Evolutionary conservation across 2,888 invertebrate species (phyloP).

Genomic region (Cantharis flavilabris): DNA sequence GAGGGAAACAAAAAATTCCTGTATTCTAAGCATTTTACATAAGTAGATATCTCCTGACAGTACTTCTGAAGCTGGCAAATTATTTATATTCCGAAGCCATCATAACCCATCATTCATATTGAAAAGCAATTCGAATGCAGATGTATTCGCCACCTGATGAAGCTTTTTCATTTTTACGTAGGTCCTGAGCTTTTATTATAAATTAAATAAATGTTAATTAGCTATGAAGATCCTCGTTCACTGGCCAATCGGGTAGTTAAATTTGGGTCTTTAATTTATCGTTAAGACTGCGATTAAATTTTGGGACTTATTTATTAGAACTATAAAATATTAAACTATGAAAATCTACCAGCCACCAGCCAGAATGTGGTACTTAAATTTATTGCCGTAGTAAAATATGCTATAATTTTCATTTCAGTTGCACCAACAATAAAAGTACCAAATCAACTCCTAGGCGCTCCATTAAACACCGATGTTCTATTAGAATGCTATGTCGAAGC

Average conservation of each 20-base stretch:
- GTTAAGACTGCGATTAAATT: not conserved
- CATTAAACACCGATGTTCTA: conserved; percentile 82
- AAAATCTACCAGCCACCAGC: not conserved
- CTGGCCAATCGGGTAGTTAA: not conserved
- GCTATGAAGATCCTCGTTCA: not conserved
- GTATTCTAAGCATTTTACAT: not conserved
- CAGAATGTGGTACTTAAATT: not conserved
- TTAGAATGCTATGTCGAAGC: conserved; percentile 89
- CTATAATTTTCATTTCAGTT: conserved; percentile 62
- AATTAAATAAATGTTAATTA: not conserved
- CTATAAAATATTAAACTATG: not conserved
- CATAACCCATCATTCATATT: not conserved
- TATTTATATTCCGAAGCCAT: not conserved
- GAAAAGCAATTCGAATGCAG: not conserved
- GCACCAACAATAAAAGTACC: conserved; percentile 87
- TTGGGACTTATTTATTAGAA: not conserved
- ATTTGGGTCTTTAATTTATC: not conserved
- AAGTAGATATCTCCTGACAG: not conserved
- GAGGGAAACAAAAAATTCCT: too few species aligned
- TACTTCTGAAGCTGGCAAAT: not conserved
- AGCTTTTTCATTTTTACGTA: not conserved
- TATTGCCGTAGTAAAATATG: not conserved
- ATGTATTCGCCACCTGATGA: not conserved
- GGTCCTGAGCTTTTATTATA: not conserved
- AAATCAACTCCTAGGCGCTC: conserved; percentile 86